Percentiles rank a stretch among this genome's conserved stretches.
These are phyloP conservation scores for Pseudochromis fuscus DNA, from an alignment of 2,797 vertebrate species.

Conservation along the genomic window DNA sequence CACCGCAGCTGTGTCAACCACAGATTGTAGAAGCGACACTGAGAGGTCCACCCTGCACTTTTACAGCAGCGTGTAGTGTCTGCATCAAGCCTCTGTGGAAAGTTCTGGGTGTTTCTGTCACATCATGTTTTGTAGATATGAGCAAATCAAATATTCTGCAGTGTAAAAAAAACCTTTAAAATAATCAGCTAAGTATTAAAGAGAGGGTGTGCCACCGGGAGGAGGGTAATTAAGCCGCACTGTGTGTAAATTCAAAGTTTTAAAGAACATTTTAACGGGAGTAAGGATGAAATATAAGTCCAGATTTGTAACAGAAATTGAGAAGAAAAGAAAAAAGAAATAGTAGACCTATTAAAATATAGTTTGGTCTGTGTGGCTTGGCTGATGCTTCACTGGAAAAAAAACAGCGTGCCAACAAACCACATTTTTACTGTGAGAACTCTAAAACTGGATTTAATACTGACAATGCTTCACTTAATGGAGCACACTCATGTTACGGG, in stretches of 20 bases:
- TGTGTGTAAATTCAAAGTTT: constrained; percentile 32
- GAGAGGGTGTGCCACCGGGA: constrained; percentile 32
- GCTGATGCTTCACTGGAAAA: constrained; percentile 65
- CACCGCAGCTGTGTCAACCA: constrained; percentile 76
- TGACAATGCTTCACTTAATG: constrained; percentile 45
- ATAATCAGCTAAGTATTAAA: constrained; percentile 8
- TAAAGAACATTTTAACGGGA: constrained; percentile 22
- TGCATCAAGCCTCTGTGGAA: constrained; percentile 44
- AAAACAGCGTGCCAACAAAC: constrained; percentile 55
- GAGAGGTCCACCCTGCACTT: constrained; percentile 27
- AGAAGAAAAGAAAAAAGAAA: constrained; percentile 49
- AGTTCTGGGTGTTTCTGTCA: constrained; percentile 23
- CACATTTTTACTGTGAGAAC: constrained; percentile 69
- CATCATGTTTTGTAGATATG: constrained; percentile 16
- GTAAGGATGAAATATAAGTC: constrained; percentile 25
- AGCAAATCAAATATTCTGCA: constrained; percentile 10
- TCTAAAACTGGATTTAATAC: constrained; percentile 49
- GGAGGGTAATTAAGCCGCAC: constrained; percentile 18
- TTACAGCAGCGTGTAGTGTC: constrained; percentile 14
- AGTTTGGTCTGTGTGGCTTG: constrained; percentile 68
- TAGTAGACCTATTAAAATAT: constrained; percentile 65
- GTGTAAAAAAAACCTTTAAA: constrained; percentile 21
- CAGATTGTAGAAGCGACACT: constrained; percentile 33
- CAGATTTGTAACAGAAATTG: constrained; percentile 54
- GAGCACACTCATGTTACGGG: constrained; percentile 10